A percentile compares a stretch with the other conserved stretches of the same genome.
Conservation (phyloP, 2,888 invertebrate species). For the Agrochola macilenta region DNA sequence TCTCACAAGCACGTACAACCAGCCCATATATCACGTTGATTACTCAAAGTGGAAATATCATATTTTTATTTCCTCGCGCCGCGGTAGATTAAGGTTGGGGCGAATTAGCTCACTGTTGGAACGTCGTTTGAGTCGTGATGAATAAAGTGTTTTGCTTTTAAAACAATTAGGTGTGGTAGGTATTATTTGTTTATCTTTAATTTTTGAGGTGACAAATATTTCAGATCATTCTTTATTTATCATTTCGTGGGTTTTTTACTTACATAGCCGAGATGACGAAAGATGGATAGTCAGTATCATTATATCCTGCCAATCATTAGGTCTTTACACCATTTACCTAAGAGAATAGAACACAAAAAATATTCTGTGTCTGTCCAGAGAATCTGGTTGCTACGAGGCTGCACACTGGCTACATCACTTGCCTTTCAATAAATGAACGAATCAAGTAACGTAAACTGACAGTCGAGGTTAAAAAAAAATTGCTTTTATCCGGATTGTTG, state of each 20-base stretch:
- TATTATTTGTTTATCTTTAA: background rate
- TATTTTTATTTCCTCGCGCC: constrained; percentile 74
- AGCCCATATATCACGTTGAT: constrained; percentile 80
- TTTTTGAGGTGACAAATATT: background rate
- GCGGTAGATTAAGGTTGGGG: constrained; percentile 66
- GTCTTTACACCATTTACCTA: background rate
- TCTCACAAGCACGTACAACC: constrained; percentile 74
- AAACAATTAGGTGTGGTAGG: constrained; percentile 25
- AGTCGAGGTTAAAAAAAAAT: constrained; percentile 2
- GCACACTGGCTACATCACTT: background rate
- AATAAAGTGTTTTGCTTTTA: constrained; percentile 39
- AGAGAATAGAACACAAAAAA: background rate
- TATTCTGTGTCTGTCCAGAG: too few relatives aligned
- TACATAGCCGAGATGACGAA: background rate
- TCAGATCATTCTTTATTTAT: background rate
- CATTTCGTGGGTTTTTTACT: background rate
- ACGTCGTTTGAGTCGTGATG: constrained; percentile 37
- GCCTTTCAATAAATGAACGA: constrained; percentile 1
- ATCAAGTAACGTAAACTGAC: constrained; percentile 4
- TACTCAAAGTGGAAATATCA: constrained; percentile 80
- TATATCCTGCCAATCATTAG: background rate
- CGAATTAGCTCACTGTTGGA: constrained; percentile 60
- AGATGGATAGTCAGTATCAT: background rate
- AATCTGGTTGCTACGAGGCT: background rate
- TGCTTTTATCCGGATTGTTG: too few relatives aligned